These are phyloP conservation scores for Gonatopus flavifemur DNA, from an alignment of 1,140 invertebrate genomes.

Conservation along the genomic window DNA sequence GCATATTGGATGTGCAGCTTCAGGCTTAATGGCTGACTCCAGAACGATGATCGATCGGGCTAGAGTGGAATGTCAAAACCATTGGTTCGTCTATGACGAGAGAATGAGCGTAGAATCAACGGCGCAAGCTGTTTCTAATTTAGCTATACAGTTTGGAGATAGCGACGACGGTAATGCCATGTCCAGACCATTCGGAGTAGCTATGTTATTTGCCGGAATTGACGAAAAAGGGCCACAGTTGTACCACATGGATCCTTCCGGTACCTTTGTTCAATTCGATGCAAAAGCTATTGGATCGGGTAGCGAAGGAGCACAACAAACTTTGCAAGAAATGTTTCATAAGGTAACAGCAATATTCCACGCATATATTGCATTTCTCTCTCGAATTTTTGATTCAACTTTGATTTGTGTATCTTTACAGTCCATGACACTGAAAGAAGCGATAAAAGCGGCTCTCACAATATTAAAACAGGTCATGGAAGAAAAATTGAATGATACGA, in stretches of 20 bases:
- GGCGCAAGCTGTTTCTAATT: constrained; percentile 95
- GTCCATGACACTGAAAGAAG: constrained; percentile 96
- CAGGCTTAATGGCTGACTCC: constrained; percentile 97
- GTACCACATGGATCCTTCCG: constrained; percentile 98
- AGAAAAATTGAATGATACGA: constrained; percentile 95
- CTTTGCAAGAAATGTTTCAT: constrained; percentile 84
- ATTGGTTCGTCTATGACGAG: constrained; percentile 98
- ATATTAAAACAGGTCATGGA: constrained; percentile 99
- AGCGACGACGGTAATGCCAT: constrained; percentile 97
- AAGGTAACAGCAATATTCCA: constrained; percentile 62
- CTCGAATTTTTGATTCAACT: constrained; percentile 7
- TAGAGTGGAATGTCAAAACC: constrained; percentile 93
- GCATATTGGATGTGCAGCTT: constrained; percentile 97
- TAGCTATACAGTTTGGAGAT: constrained; percentile 98
- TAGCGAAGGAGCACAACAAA: constrained; percentile 98
- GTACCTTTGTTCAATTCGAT: constrained; percentile 96
- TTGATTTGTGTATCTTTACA: constrained; percentile 58
- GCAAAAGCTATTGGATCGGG: constrained; percentile 99
- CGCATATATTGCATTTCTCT: not conserved
- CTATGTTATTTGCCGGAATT: constrained; percentile 86
- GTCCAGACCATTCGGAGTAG: constrained; percentile 98
- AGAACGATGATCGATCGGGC: constrained; percentile 93
- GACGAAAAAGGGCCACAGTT: constrained; percentile 85
- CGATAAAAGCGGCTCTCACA: constrained; percentile 85
- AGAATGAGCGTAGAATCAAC: constrained; percentile 96